Conservation (phyloP, 2,113 vertebrate genomes). For the Heterocephalus glaber region DNA sequence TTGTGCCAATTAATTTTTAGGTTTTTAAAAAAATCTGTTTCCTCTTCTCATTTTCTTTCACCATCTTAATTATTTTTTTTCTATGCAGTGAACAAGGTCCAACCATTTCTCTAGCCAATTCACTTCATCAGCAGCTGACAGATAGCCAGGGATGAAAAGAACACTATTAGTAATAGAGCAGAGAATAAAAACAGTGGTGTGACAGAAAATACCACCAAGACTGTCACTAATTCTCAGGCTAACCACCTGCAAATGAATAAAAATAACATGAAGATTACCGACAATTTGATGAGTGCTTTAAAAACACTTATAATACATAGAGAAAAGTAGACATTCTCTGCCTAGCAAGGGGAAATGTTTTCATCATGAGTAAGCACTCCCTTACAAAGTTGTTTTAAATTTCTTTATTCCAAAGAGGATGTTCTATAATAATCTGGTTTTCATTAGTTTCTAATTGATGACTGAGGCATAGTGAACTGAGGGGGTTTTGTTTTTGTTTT, state of each 20-base stretch:
- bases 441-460: slow-evolving; percentile 23
- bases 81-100: neutral
- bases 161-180: slow-evolving; percentile 32
- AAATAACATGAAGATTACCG: slow-evolving; percentile 37
- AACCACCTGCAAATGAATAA: slow-evolving; percentile 49
- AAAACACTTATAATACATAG: slow-evolving; percentile 39
- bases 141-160: slow-evolving; percentile 1
- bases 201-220: neutral
- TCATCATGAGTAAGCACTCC: neutral
- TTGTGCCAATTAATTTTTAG: neutral
- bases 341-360: slow-evolving; percentile 41
- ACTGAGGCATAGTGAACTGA: neutral
- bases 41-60: neutral
- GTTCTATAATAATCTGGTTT: neutral
- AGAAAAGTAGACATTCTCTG: slow-evolving; percentile 10
- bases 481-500: neutral
- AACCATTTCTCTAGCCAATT: slow-evolving; percentile 23
- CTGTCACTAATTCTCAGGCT: slow-evolving; percentile 1
- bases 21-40: neutral
- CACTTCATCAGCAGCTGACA: slow-evolving; percentile 19
- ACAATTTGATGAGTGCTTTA: slow-evolving; percentile 12
- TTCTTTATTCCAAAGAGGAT: neutral
- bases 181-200: neutral
- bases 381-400: neutral
- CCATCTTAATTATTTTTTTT: slow-evolving; percentile 8